Evolutionary conservation across 2,888 invertebrate species (phyloP).

Genomic region (Cynaeus angustus): DNA sequence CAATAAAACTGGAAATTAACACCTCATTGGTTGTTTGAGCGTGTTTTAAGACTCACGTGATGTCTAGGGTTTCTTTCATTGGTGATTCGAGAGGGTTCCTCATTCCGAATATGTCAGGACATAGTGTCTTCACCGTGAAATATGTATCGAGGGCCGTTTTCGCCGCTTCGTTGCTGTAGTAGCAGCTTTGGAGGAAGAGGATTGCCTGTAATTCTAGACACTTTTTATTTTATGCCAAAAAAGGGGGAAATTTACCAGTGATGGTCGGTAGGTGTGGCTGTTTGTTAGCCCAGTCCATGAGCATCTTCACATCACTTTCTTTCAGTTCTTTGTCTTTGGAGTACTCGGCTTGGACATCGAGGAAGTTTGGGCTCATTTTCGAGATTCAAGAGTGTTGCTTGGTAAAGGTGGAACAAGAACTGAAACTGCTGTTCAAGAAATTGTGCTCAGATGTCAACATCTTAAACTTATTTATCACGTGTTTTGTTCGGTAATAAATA

Average conservation of each 20-base stretch:
- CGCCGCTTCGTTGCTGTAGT: conserved; percentile 79
- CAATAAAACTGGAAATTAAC: conserved; percentile 53
- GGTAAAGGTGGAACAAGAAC: too few species aligned
- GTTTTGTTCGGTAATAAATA: too few species aligned
- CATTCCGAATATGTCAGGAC: conserved; percentile 76
- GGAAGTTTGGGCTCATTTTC: too few species aligned
- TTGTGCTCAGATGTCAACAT: too few species aligned
- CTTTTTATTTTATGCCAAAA: too few species aligned
- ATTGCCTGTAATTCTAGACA: conserved; percentile 71
- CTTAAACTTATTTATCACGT: too few species aligned
- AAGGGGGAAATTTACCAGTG: conserved; percentile 65
- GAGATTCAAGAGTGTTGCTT: too few species aligned
- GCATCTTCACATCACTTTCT: conserved; percentile 74
- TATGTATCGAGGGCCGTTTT: conserved; percentile 82
- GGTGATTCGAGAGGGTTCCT: conserved; percentile 74
- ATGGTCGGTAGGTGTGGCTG: conserved; percentile 78
- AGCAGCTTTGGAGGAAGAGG: conserved; percentile 81
- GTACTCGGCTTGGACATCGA: conserved; percentile 73
- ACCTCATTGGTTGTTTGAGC: too few species aligned
- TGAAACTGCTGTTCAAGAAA: too few species aligned
- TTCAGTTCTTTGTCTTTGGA: conserved; percentile 76
- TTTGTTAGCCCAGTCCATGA: conserved; percentile 76
- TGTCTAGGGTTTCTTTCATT: conserved; percentile 70
- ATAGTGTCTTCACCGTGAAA: conserved; percentile 79
- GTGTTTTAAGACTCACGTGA: conserved; percentile 72